Base-by-base conservation (phyloP, 64 coral and sea anemone genomes). In the Acropora tenuis region DNA sequence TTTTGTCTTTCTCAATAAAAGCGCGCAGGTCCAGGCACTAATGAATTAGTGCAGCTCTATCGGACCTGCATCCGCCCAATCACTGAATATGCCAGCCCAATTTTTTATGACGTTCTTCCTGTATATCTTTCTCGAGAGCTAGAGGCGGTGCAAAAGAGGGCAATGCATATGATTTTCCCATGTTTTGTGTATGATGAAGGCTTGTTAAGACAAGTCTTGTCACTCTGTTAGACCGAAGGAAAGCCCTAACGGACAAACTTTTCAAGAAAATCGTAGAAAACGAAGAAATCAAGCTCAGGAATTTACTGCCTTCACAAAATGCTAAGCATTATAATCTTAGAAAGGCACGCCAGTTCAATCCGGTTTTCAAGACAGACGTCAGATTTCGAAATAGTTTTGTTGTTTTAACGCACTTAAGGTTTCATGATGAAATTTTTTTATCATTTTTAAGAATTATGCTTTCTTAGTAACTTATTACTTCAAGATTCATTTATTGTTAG, bases 1-100 rank as follows among this genome's bases (percentile, higher is more conserved):
- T 90, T 79, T 52, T 78, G 61, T 80, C n/a, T 73, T 42, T 73
- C 69, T n/a, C 89, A 61, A 71, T 60, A 67, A 78, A 90, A 90
- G 47, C 50, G 75, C 74, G 16, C 76, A 65, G 76, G 55, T 15
- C 63, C 68, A 90, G 74, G 57, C 74, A 1, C 60, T 78, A 75
- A 77, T 44, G 75, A 89, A 60, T 60, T 89, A 75, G 50, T 60
- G 43, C 74, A 78, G 75, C 65, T 89, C 76, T 89, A 82, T 78
- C 50, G 73, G 49, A 78, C 49, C 18, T 79, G 53, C 60, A 78
- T 89, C 52, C 87, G 87, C 52, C 58, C 74, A 17, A 78, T 89
- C 13, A 89, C 42, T 60, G 45, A 79, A 17, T 61, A 61, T 61
- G 58, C 58, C 4, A 8, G 58, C 58, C 58, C 58, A 61, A 11